These are phyloP conservation scores for Tenthredo distinguenda DNA, from an alignment of 2,888 invertebrate species.

Conservation along the genomic window DNA sequence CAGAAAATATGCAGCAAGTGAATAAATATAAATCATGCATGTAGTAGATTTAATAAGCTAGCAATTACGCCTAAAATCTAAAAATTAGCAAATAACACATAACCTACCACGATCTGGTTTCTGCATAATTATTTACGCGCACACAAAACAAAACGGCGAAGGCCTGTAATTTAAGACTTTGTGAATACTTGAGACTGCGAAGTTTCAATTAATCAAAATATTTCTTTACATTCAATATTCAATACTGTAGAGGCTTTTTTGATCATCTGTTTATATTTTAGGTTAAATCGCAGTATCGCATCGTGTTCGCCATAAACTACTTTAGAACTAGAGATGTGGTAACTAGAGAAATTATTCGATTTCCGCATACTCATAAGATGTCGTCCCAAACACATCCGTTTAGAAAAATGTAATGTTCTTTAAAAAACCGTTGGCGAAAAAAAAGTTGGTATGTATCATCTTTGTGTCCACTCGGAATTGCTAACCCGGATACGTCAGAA, in stretches of 20 bases:
- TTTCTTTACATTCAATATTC: neutral
- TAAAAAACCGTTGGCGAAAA: neutral
- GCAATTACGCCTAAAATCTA: neutral
- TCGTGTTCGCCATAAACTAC: neutral
- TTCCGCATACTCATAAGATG: neutral
- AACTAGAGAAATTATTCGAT: neutral
- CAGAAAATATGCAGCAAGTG: neutral
- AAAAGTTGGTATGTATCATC: neutral
- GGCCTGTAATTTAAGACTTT: neutral
- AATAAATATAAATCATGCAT: neutral
- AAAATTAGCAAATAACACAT: neutral
- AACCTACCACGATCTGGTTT: constrained; percentile 33
- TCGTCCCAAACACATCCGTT: neutral
- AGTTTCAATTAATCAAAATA: neutral
- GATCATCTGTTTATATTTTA: constrained; percentile 31
- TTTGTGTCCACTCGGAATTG: neutral
- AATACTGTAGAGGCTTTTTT: neutral
- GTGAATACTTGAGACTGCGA: too few relatives aligned
- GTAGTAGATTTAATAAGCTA: neutral
- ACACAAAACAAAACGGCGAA: neutral
- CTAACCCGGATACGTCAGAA: neutral
- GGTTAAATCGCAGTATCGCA: neutral
- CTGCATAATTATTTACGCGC: constrained; percentile 4
- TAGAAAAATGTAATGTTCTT: neutral
- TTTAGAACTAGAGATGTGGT: neutral